Conservation (phyloP, 2,113 vertebrate genomes). For the Azemiops feae region DNA sequence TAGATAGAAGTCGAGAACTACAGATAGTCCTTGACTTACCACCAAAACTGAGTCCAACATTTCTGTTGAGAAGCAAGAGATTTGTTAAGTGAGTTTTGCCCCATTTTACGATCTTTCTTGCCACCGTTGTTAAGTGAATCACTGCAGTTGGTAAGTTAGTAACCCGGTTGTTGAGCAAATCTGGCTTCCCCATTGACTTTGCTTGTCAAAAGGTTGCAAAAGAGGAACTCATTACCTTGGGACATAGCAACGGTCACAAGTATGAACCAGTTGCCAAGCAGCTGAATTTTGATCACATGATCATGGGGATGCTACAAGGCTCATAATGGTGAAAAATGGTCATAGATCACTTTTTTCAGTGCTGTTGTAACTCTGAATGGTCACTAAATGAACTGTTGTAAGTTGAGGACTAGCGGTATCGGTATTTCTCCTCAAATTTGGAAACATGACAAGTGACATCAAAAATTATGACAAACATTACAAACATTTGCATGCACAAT, state of each 20-base stretch:
- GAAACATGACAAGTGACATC: background rate
- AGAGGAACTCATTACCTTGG: background rate
- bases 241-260: background rate
- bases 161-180: background rate
- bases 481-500: background rate
- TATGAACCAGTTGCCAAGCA: background rate
- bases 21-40: background rate
- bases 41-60: background rate
- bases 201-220: background rate
- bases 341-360: background rate
- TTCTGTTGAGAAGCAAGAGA: background rate
- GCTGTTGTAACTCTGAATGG: background rate
- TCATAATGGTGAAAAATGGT: accelerated
- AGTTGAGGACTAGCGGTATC: background rate
- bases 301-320: background rate
- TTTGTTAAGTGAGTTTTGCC: background rate
- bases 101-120: background rate
- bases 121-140: background rate
- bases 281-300: background rate
- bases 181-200: background rate
- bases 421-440: background rate
- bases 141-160: background rate
- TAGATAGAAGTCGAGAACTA: background rate
- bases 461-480: background rate
- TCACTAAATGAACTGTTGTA: background rate